phyloP scores from a whole-genome alignment of 1,140 invertebrate species.

The Drosophila orosa region DNA sequence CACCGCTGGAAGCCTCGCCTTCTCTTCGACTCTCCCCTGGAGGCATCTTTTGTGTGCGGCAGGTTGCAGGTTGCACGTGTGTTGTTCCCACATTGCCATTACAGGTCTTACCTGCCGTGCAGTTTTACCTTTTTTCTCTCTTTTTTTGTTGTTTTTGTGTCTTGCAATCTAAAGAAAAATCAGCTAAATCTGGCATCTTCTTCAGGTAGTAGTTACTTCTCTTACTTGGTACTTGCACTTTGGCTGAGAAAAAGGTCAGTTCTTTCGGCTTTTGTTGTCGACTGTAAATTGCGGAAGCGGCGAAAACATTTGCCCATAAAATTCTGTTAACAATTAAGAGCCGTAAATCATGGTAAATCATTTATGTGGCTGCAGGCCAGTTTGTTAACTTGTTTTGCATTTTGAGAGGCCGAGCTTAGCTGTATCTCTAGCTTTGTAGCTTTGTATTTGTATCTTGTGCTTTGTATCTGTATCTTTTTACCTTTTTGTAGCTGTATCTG shows the following conservation, averaged over 20 bases:
- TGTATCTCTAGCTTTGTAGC: background rate
- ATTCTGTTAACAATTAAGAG: constrained; percentile 34
- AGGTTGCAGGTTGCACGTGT: constrained; percentile 34
- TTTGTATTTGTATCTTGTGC: background rate
- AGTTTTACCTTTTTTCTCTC: constrained; percentile 1
- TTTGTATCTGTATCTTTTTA: constrained; percentile 1
- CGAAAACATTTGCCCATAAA: constrained; percentile 19
- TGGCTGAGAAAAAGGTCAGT: constrained; percentile 44
- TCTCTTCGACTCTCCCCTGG: background rate
- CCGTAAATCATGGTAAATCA: constrained; percentile 42
- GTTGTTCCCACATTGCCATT: constrained; percentile 26
- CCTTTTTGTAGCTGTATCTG: too few relatives aligned
- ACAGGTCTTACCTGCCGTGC: constrained; percentile 9
- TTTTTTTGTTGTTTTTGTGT: background rate
- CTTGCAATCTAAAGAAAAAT: constrained; percentile 8
- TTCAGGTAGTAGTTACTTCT: constrained; percentile 8
- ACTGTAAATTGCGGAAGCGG: constrained; percentile 47
- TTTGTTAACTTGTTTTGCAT: constrained; percentile 47
- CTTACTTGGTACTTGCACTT: constrained; percentile 9
- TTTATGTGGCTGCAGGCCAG: constrained; percentile 46
- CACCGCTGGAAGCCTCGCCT: background rate
- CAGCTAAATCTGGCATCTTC: constrained; percentile 11
- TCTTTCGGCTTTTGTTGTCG: constrained; percentile 18
- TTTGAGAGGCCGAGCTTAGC: constrained; percentile 4
- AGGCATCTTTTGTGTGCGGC: constrained; percentile 25